Evolutionary conservation across 2,797 vertebrate genomes (phyloP), one percentile per base, ranked within the genome.

Genomic region (Meriones psammophilus): DNA sequence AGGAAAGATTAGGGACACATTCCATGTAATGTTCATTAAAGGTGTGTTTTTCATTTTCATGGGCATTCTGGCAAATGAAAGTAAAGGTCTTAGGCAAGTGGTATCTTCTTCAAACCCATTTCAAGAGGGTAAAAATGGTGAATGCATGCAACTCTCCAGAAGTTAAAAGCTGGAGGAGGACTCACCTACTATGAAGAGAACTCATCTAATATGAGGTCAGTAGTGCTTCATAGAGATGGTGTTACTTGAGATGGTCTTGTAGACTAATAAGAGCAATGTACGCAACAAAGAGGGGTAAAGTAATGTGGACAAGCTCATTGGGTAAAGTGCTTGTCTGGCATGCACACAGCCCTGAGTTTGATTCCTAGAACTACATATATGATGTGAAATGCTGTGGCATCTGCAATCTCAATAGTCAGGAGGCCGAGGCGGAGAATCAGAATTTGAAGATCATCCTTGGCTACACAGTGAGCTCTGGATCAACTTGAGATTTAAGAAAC

Each of bases 201-300:
- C 13, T 22, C 36, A 5, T 28, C 46, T 64, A 15, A 14, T 18
- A 58, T 58, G 58, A 10, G 4, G 2, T 54, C 46, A 12, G 58
- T 6, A 10, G 20, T 8, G 7, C 85, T 68, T 39, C 24, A 20
- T 15, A 17, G 50, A 6, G 50, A 20, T 54, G 89, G 2, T 66
- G 36, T 28, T 58, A 39, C 68, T 76, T 84, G 66, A 50, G 22
- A n/a, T 62, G 33, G 8, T 42, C 30, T 5, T 83, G 79, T 78
- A 30, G 24, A 36, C 60, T 71, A 74, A 1, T 56, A 50, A 56
- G 3, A 3, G 22, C n/a, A n/a, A 58, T 0, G 0, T 9, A 30
- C 2, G 30, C 14, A 30, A 22, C 0, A 13, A 78, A 71, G 56
- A 81, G 28, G 15, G 46, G 8, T 71, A n/a, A 73, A 42, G 13